Evolutionary conservation across 1,140 invertebrate genomes (phyloP).

Genomic region (Caenorhabditis elegans): WBcel235 BX284606.5:645001-645500

Average conservation of each 20-base stretch:
- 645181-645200: background rate
- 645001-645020: background rate
- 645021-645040: background rate
- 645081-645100: background rate
- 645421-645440: no score
- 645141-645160: slow-evolving; percentile 10
- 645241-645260: no score
- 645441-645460: no score
- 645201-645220: slow-evolving; percentile 34
- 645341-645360: no score
- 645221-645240: background rate
- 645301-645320: no score
- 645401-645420: no score
- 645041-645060: background rate
- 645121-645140: background rate
- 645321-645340: no score
- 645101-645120: background rate
- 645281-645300: no score
- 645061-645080: no score
- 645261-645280: no score
- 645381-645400: no score
- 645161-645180: slow-evolving; percentile 3
- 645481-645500: slow-evolving; percentile 31
- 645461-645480: slow-evolving; percentile 38
- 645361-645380: no score